A percentile compares a stretch with the other conserved stretches of the same genome.
phyloP scores from a whole-genome alignment of 2,888 invertebrate genomes.

The Eupithecia exiguata region DNA sequence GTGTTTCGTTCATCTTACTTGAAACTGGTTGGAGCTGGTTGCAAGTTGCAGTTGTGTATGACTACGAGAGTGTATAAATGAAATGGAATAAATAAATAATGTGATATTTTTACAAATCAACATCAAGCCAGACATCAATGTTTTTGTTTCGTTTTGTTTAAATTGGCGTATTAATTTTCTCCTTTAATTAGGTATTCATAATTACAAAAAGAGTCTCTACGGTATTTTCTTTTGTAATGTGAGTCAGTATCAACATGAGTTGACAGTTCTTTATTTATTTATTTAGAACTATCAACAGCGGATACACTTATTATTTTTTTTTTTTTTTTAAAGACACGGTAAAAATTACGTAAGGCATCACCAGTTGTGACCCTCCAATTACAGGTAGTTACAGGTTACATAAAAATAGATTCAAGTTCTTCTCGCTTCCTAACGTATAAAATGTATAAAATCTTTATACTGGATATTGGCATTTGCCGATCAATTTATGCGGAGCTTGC shows the following conservation, averaged over 20 bases:
- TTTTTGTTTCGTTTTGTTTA: not conserved
- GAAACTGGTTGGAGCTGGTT: not conserved
- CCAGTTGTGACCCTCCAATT: too few relatives aligned
- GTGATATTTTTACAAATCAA: not conserved
- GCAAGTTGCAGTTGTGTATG: not conserved
- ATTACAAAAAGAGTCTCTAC: not conserved
- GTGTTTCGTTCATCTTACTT: not conserved
- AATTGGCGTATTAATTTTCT: too few relatives aligned
- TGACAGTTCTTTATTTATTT: constrained; percentile 18
- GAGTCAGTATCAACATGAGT: constrained; percentile 17
- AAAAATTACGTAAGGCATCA: too few relatives aligned
- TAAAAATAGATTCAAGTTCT: too few relatives aligned
- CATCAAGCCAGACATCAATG: not conserved
- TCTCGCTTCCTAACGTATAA: constrained; percentile 32
- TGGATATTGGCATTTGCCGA: constrained; percentile 47
- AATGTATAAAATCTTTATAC: constrained; percentile 49
- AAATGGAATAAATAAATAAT: not conserved
- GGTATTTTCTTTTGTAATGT: not conserved
- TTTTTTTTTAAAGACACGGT: too few relatives aligned
- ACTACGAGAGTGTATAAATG: not conserved
- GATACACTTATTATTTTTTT: too few relatives aligned
- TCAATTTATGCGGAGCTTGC: constrained; percentile 48
- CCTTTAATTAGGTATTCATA: too few relatives aligned
- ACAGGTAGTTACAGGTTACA: too few relatives aligned
- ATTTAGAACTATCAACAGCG: too few relatives aligned